Evolutionary conservation across 64 coral and sea anemone genomes (phyloP).

Genomic region (Trachythela sp.): DNA sequence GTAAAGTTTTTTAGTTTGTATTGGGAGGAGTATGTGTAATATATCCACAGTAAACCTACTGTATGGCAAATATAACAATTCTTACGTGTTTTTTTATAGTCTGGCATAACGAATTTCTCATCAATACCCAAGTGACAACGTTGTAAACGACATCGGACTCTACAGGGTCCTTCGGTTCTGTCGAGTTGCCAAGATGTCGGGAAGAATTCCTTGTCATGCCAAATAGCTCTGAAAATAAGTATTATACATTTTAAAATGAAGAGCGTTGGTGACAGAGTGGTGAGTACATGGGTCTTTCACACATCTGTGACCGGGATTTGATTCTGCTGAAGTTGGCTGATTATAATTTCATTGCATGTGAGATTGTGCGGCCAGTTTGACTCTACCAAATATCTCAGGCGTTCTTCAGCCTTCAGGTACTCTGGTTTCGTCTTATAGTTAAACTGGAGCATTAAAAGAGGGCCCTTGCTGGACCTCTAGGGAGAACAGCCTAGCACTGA

Average conservation of each 20-base stretch:
- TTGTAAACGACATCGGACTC: background rate
- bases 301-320: background rate
- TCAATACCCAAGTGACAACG: slow-evolving; percentile 12
- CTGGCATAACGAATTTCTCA: background rate
- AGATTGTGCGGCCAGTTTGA: too few relatives aligned
- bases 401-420: too few relatives aligned
- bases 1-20: too few relatives aligned
- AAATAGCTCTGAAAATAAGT: slow-evolving; percentile 5
- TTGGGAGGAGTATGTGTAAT: too few relatives aligned
- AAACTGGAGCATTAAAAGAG: too few relatives aligned
- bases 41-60: too few relatives aligned
- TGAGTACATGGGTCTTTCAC: background rate
- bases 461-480: too few relatives aligned
- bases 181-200: slow-evolving; percentile 1
- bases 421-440: too few relatives aligned
- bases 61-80: background rate
- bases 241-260: background rate
- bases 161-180: background rate
- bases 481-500: too few relatives aligned
- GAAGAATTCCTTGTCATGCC: slow-evolving; percentile 15
- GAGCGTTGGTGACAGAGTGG: background rate
- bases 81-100: slow-evolving; percentile 21
- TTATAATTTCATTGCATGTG: background rate
- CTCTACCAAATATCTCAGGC: too few relatives aligned
- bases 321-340: too few relatives aligned